These are phyloP conservation scores for Drosophila subpulchrella DNA, from an alignment of 1,140 invertebrate species.

Conservation along the genomic window DNA sequence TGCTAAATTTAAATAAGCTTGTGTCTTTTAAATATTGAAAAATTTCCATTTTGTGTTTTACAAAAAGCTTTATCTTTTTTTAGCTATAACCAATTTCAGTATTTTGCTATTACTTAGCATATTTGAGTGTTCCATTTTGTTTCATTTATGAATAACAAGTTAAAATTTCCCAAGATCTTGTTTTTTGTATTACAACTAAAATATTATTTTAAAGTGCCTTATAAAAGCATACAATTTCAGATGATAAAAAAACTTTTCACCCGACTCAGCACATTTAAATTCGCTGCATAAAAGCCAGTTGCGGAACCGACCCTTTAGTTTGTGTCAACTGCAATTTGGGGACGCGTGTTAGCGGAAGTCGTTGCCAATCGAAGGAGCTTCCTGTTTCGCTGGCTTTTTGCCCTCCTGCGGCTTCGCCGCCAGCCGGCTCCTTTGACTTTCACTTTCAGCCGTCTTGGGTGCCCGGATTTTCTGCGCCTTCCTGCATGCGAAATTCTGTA, in stretches of 20 bases:
- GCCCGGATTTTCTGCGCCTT: slow-evolving; percentile 16
- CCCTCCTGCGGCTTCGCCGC: slow-evolving; percentile 35
- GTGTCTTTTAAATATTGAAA: no score
- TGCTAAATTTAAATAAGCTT: no score
- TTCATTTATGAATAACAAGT: no score
- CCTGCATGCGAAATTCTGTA: slow-evolving; percentile 44
- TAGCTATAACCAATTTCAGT: no score
- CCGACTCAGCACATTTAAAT: not conserved
- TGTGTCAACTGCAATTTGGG: slow-evolving; percentile 64
- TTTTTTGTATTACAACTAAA: no score
- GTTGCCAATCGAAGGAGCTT: slow-evolving; percentile 78
- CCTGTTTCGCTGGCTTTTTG: slow-evolving; percentile 45
- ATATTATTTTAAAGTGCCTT: no score
- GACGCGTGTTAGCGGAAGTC: slow-evolving; percentile 78
- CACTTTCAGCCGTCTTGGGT: slow-evolving; percentile 44
- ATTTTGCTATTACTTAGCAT: no score
- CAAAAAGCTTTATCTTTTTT: no score
- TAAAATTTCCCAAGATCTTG: no score
- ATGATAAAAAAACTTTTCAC: not conserved
- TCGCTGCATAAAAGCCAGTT: not conserved
- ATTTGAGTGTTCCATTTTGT: no score
- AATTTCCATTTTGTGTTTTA: no score
- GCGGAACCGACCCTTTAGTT: not conserved
- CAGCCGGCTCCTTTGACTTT: slow-evolving; percentile 56
- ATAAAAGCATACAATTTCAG: no score